Conservation (phyloP, 2,113 vertebrate species). For the Ictalurus punctatus region DNA sequence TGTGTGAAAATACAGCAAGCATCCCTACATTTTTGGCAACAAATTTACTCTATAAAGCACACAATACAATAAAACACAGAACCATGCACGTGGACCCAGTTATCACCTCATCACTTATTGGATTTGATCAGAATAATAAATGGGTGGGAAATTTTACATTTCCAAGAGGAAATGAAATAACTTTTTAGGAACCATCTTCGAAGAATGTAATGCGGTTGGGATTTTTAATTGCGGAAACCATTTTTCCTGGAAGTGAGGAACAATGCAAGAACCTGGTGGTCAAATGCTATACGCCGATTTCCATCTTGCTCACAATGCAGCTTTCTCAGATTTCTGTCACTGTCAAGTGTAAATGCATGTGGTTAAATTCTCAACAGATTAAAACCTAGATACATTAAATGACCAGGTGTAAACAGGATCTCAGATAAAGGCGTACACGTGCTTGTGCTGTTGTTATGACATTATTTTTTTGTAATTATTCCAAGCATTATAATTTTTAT, state of each 20-base stretch:
- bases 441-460: neutral
- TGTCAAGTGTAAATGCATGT: neutral
- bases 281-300: neutral
- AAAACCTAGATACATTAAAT: neutral
- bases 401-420: constrained; percentile 1
- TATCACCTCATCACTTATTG: neutral
- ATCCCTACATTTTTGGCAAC: neutral
- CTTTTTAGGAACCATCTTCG: neutral
- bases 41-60: neutral
- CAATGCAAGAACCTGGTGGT: neutral
- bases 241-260: neutral
- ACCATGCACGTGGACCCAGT: neutral
- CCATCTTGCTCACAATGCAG: neutral
- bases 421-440: neutral
- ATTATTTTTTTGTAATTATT: neutral
- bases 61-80: neutral
- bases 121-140: neutral
- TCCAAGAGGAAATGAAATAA: neutral
- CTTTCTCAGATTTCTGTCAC: neutral
- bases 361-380: neutral
- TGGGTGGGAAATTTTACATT: neutral
- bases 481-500: neutral
- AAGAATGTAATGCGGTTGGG: neutral
- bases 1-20: neutral
- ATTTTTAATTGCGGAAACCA: neutral